These are phyloP conservation scores for Cyanoliseus patagonus DNA, from an alignment of 2,113 vertebrate genomes.

Conservation along the genomic window DNA sequence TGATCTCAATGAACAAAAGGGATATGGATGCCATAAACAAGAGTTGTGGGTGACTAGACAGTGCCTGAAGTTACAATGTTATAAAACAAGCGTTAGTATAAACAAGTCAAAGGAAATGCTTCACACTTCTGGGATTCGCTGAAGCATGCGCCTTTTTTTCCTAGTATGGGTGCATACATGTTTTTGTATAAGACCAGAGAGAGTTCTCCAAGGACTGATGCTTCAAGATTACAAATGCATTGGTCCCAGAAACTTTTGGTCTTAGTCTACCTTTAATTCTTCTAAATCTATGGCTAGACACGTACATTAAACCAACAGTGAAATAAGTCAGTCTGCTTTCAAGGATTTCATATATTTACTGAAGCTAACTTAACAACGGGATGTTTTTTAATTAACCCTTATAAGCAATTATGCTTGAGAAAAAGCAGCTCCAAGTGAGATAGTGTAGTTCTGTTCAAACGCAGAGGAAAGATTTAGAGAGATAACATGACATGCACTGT, in stretches of 20 bases:
- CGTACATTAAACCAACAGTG: background rate
- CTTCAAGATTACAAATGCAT: background rate
- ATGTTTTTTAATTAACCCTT: background rate
- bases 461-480: background rate
- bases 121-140: background rate
- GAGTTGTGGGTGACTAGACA: background rate
- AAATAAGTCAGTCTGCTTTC: background rate
- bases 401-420: background rate
- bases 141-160: background rate
- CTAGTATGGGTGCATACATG: rapidly evolving
- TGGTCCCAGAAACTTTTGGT: background rate
- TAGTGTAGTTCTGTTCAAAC: background rate
- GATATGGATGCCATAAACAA: background rate
- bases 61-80: background rate
- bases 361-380: background rate
- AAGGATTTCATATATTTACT: background rate
- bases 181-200: background rate
- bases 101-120: background rate
- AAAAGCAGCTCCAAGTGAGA: background rate
- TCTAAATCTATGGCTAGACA: background rate
- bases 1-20: background rate
- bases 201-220: background rate
- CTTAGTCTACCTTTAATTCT: background rate
- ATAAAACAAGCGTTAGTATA: background rate
- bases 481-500: background rate